phyloP scores from a whole-genome alignment of 2,113 vertebrate species.

The Apodemus sylvaticus region DNA sequence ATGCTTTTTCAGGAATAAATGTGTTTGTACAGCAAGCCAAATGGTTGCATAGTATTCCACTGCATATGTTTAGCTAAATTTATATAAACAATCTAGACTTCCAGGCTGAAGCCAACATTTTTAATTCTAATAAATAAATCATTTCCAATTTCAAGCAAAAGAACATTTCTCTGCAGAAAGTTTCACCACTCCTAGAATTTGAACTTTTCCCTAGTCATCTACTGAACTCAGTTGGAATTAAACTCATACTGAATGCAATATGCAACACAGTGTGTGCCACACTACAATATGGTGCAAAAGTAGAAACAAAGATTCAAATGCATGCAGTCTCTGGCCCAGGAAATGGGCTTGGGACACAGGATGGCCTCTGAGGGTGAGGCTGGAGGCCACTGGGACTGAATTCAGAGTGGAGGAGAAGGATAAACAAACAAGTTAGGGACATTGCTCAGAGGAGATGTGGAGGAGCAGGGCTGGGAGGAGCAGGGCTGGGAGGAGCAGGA shows the following conservation, averaged over 20 bases:
- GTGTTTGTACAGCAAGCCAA: neutral
- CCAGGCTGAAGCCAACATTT: neutral
- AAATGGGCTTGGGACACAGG: fast-evolving
- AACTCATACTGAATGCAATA: neutral
- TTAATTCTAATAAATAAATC: neutral
- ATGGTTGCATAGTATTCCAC: neutral
- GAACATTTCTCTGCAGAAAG: neutral
- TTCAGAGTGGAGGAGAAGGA: neutral
- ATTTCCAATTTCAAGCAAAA: neutral
- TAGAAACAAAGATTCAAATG: neutral
- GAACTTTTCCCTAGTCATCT: neutral
- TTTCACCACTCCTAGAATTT: neutral
- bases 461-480: too few relatives aligned
- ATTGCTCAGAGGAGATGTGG: neutral
- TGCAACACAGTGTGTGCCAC: fast-evolving
- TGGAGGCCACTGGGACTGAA: neutral
- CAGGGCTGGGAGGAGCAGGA: too few relatives aligned
- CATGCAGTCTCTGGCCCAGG: neutral
- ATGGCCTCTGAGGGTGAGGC: neutral
- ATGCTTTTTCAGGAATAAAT: neutral
- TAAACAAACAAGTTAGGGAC: neutral
- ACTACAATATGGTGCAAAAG: neutral
- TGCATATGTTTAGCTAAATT: neutral
- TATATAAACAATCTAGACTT: neutral
- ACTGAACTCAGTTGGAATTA: neutral